Base-by-base conservation (phyloP, 1,140 invertebrate species). In the Drosophila obscura region DNA sequence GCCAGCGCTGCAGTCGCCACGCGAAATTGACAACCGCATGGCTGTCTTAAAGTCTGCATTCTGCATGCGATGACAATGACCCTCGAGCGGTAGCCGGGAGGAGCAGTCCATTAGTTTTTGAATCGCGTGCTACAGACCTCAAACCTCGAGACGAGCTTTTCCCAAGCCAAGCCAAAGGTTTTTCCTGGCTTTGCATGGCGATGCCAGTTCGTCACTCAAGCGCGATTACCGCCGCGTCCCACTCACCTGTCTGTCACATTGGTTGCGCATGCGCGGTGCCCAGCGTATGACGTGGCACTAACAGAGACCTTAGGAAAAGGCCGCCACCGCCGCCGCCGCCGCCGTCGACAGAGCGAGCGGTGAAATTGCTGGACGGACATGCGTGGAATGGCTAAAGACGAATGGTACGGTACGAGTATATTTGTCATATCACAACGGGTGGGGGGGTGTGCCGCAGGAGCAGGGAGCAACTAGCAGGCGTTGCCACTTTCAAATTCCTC, bases 131-230 rank as follows among this genome's bases (percentile, higher is more conserved):
- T 56, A 45, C n/a, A 52, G 51, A 61, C 48, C 35, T 13, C 35
- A 39, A 39, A 39, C 35, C 9, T 0, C 35, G 35, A 39, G 35
- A 39, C 35, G 48, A 57, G n/a, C n/a, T 66, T 55, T 80, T 73
- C 76, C 62, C 80, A 76, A 72, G 81, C 62, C 80, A 76, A 72
- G 81, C 77, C 74, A 84, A 84, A 65, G 67, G 77, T 73, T 84
- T 84, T 84, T 79, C 73, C 80, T 52, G 35, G 28, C 53, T 39
- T 53, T 28, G 35, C 53, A 22, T 28, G 31, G 9, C 65, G 16
- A 56, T 46, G 26, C 48, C 64, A 58, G 57, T 58, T 39, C 45
- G 49, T 65, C 53, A 65, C 55, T 61, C 60, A 55, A 43, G 13
- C 51, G 24, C 31, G 31, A 35, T 35, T 35, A 26, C 16, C 15